These are phyloP conservation scores for Halisarca cf. caerulea DNA, from an alignment of 37 sponge, comb jelly and placozoan genomes.

Conservation along the genomic window DNA sequence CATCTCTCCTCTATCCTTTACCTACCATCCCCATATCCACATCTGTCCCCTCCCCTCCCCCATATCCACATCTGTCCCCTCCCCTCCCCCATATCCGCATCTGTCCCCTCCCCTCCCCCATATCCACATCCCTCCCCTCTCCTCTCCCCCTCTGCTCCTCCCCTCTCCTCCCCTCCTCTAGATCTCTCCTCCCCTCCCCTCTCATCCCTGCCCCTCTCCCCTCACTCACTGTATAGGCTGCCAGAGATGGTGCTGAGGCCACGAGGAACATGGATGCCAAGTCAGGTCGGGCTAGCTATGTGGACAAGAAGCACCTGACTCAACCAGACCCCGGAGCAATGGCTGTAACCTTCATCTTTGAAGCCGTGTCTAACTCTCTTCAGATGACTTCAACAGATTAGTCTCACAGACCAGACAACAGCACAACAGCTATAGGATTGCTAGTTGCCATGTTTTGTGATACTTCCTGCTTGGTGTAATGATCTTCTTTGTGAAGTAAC, in stretches of 20 bases:
- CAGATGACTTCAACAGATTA: too few relatives aligned
- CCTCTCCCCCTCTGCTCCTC: background rate
- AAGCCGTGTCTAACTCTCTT: constrained; percentile 37
- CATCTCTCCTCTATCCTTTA: background rate
- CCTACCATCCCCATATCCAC: background rate
- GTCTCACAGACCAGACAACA: too few relatives aligned
- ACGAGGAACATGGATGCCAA: constrained; percentile 71
- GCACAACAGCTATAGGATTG: too few relatives aligned
- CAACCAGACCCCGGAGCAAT: constrained; percentile 80
- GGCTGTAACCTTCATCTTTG: constrained; percentile 75
- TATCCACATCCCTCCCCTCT: background rate
- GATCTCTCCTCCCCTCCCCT: background rate
- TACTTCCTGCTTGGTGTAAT: too few relatives aligned
- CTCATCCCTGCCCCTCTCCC: background rate
- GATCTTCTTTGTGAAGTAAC: too few relatives aligned
- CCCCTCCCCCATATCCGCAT: background rate
- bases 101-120: background rate
- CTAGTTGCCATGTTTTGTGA: too few relatives aligned
- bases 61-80: background rate
- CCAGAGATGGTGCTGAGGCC: constrained; percentile 53
- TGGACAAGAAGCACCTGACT: constrained; percentile 59
- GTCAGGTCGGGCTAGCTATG: constrained; percentile 86
- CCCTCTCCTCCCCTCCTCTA: background rate
- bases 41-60: background rate
- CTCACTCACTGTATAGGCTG: constrained; percentile 54